Evolutionary conservation across 1,140 invertebrate genomes (phyloP).

Genomic region (Trachymyrmex cornetzi): DNA sequence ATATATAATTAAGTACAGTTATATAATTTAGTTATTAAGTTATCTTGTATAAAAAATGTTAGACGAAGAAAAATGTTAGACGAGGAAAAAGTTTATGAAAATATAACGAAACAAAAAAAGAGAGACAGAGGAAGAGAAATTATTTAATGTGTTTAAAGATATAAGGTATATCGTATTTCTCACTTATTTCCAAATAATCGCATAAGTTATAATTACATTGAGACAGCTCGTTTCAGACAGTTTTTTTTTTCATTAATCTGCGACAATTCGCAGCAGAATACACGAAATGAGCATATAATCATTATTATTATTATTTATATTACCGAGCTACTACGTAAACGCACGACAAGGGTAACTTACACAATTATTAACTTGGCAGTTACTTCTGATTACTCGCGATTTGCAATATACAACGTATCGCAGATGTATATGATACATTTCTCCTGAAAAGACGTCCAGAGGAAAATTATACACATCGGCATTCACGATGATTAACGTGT

Average conservation of each 20-base stretch:
- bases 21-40: no score
- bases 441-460: conserved; percentile 16
- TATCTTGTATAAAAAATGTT: no score
- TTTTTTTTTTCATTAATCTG: not conserved
- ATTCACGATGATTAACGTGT: conserved; percentile 35
- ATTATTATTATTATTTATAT: conserved; percentile 36
- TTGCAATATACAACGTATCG: not conserved
- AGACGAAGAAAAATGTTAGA: no score
- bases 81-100: no score
- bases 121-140: not conserved
- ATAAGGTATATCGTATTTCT: not conserved
- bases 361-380: conserved; percentile 50
- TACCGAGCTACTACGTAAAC: not conserved
- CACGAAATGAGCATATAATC: conserved; percentile 6
- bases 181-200: not conserved
- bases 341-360: conserved; percentile 20
- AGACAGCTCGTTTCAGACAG: not conserved
- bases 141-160: not conserved
- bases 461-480: conserved; percentile 26
- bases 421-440: not conserved
- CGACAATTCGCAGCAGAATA: not conserved
- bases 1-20: no score
- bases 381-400: conserved; percentile 39
- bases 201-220: conserved; percentile 15
- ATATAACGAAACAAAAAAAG: no score